Evolutionary conservation across 2,888 invertebrate species (phyloP), one percentile per base, ranked within the genome.

Genomic region (Eretmocerus hayati): DNA sequence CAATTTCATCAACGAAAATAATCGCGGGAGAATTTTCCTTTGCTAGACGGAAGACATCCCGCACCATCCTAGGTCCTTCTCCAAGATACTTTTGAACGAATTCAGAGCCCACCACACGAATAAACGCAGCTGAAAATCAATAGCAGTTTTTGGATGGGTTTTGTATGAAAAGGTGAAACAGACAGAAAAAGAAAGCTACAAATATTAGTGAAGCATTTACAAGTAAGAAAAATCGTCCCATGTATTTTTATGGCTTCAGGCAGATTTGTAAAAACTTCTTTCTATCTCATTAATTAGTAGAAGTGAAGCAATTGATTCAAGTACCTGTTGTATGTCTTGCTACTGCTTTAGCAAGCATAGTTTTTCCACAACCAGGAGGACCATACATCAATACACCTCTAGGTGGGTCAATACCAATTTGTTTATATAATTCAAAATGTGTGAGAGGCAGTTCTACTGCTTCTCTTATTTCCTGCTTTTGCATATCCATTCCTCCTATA

Each of bases 401-500:
- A 0, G 99, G 99, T 1, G 99, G 99, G 71, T 99, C 97, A 66
- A 99, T 99, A 73, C 99, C 97, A 65, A 91, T 90, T 77, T 99
- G 97, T 71, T 97, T 88, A 74, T 99, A 99, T 35, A 99, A 75
- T 72, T 99, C 99, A 66, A 96, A 96, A 71, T 99, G 99, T 16
- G 97, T 99, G 16, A 99, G 76, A 0, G 99, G 99, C 53, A 99
- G 74, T 71, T 99, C 99, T 1, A 99, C 99, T 5, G 99, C 99
- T 74, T 99, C 99, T 46, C 95, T 78, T 61, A 99, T 97, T 73
- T 99, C 99, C 69, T 99, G 99, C 65, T 99, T 99, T 72, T 99
- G 99, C 79, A 97, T 94, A 72, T 99, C 99, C 90, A 99, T 91
- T 30, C 99, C 99, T 72, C 99, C 99, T 66, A 99, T 99, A 66